These are phyloP conservation scores for Vireo griseus DNA, from an alignment of 2,797 vertebrate genomes.

Conservation along the genomic window DNA sequence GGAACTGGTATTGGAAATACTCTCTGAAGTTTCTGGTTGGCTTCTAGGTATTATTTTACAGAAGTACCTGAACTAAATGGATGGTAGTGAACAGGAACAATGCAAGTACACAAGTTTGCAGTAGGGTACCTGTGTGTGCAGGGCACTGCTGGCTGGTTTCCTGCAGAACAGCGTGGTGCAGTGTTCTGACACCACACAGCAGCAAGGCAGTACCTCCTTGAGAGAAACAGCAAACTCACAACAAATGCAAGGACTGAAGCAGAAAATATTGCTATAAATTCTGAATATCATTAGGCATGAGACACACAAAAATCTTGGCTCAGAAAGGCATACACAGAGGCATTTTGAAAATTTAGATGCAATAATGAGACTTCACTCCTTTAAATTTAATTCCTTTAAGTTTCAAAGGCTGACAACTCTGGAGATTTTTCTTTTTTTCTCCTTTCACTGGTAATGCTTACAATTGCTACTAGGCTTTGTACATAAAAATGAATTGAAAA, in stretches of 20 bases:
- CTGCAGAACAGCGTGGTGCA: background rate
- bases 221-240: background rate
- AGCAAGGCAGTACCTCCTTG: background rate
- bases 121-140: background rate
- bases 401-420: background rate
- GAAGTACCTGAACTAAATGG: background rate
- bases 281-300: background rate
- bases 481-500: background rate
- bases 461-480: background rate
- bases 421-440: background rate
- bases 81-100: background rate
- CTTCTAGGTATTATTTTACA: background rate
- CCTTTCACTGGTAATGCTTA: rapidly evolving
- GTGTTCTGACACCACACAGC: background rate
- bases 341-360: background rate
- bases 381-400: background rate
- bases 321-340: background rate
- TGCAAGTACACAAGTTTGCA: background rate
- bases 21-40: background rate
- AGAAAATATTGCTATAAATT: background rate
- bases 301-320: background rate
- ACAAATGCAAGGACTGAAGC: background rate
- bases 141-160: background rate
- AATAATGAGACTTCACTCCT: background rate
- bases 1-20: background rate